Base-by-base conservation (phyloP, 2,888 invertebrate genomes). In the Cephus nigrinus region DNA sequence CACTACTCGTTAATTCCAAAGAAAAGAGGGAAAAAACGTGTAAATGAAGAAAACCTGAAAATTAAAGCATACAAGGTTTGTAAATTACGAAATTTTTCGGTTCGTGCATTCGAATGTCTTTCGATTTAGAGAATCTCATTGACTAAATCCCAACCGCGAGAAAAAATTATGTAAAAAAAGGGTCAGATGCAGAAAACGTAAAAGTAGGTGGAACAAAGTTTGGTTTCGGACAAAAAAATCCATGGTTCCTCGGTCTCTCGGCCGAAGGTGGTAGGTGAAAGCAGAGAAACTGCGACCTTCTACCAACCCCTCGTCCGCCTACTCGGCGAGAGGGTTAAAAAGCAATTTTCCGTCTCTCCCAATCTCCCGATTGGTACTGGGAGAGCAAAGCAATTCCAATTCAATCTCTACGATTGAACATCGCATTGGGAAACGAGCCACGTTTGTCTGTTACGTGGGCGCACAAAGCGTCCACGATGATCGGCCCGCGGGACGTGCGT, bases 361-460 rank as follows among this genome's bases (percentile, higher is more conserved):
- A 73, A 73, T 73, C 73, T 32, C 23, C 73, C 73, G 73, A 73
- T 73, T 73, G 73, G 73, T 34, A 69, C 69, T 32, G 69, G 31
- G 30, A 12, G 31, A 69, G 69, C 69, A 32, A 35, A 32, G 82
- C 85, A 86, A 87, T 86, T 88, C 80, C 83, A 75, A 84, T 86
- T 86, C 81, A 84, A 86, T 85, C 83, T 82, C 81, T 77, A 79
- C 80, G 80, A 82, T 80, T 78, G 82, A 80, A 80, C 78, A 75
- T 80, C 75, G 80, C 77, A 73, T 76, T 73, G 35, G 36, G 79
- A 79, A 81, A 81, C 78, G 77, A 76, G 69, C 74, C 69, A 78
- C 81, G 80, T 79, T 80, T 74, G 73, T 69, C 79, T 34, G 68
- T 75, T 75, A n/a, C 75, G 72, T 68, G 33, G 11, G 32, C 73